phyloP scores from a whole-genome alignment of 2,797 vertebrate genomes.

The Eutrigla gurnardus region DNA sequence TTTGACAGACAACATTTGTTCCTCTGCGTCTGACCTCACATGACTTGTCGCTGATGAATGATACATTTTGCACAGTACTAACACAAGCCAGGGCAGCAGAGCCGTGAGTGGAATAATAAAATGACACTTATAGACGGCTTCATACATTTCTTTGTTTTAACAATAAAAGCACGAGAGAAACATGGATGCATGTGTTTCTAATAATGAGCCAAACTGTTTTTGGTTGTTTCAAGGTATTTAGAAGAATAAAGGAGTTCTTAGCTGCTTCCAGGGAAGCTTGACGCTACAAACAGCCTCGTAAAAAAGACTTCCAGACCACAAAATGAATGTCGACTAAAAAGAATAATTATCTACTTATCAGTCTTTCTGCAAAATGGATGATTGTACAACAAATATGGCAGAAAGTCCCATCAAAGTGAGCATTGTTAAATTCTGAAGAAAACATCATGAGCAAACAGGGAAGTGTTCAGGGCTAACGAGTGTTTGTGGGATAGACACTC shows the following conservation, averaged over 20 bases:
- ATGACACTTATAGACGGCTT: background rate
- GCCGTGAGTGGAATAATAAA: background rate
- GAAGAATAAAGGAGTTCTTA: background rate
- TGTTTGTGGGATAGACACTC: background rate
- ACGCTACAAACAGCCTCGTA: background rate
- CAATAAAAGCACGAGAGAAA: conserved; percentile 42
- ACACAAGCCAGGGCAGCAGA: background rate
- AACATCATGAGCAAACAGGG: background rate
- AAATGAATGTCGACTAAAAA: background rate
- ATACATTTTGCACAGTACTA: conserved; percentile 48
- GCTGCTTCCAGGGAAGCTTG: background rate
- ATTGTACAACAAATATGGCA: too few species aligned
- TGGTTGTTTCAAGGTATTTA: background rate
- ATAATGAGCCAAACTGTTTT: background rate
- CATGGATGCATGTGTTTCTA: background rate
- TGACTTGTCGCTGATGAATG: background rate
- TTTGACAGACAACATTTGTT: conserved; percentile 9
- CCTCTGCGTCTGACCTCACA: conserved; percentile 1
- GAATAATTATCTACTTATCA: background rate
- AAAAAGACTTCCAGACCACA: background rate
- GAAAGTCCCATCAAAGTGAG: background rate
- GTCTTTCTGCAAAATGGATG: background rate
- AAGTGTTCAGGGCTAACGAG: background rate
- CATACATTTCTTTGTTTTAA: conserved; percentile 22
- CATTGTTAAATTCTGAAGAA: background rate